These are phyloP conservation scores for Microplitis demolitor DNA, from an alignment of 1,140 invertebrate genomes.

Conservation along the genomic window DNA sequence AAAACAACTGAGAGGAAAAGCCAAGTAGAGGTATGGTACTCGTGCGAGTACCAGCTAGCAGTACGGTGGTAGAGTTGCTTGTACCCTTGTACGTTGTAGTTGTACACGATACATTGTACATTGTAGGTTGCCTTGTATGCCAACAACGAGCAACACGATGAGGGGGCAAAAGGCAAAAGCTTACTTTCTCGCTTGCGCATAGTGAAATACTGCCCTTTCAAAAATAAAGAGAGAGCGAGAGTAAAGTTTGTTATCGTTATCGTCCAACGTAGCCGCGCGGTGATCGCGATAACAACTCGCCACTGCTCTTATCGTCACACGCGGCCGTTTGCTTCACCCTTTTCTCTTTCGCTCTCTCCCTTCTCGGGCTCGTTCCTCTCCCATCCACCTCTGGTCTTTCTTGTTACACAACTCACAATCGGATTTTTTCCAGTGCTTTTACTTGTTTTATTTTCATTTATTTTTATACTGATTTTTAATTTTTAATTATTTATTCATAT, in stretches of 20 bases:
- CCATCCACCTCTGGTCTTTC: background rate
- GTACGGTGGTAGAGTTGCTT: background rate
- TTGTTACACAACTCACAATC: background rate
- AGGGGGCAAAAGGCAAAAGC: conserved; percentile 26
- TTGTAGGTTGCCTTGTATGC: conserved; percentile 15
- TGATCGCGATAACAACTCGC: conserved; percentile 59
- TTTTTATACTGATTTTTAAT: too few species aligned
- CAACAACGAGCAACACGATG: conserved; percentile 7
- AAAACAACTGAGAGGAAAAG: background rate
- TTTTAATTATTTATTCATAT: too few species aligned
- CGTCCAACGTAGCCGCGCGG: conserved; percentile 58
- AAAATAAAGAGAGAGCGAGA: conserved; percentile 19
- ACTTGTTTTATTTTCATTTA: too few species aligned
- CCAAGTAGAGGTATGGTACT: background rate
- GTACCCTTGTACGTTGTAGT: background rate
- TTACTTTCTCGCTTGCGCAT: background rate
- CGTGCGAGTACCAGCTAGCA: background rate
- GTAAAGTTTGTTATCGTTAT: conserved; percentile 62
- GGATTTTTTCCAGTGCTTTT: too few species aligned
- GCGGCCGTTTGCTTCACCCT: conserved; percentile 47
- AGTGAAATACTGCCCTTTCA: background rate
- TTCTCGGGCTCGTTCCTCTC: background rate
- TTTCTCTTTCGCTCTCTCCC: conserved; percentile 23
- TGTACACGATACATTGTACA: background rate
- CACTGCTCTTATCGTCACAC: conserved; percentile 48